These are phyloP conservation scores for Coelopa frigida DNA, from an alignment of 1,140 invertebrate genomes.

Conservation along the genomic window DNA sequence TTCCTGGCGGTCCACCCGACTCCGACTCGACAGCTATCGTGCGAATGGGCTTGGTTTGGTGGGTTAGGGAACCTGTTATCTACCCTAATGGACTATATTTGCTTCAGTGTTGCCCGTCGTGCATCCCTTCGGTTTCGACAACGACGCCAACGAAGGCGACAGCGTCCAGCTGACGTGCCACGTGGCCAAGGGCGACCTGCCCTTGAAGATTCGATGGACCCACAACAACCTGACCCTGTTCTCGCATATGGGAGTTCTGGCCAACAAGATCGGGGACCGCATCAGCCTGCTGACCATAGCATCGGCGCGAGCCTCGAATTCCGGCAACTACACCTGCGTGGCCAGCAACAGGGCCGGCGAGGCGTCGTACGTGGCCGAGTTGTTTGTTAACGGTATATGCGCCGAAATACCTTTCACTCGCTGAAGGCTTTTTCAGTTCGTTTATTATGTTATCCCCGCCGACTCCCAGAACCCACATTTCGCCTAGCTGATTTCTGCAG, in stretches of 20 bases:
- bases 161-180: conserved; percentile 61
- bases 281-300: conserved; percentile 21
- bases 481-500: no score
- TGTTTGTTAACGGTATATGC: conserved; percentile 52
- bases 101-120: conserved; percentile 62
- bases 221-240: conserved; percentile 47
- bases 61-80: background rate
- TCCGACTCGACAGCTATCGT: background rate
- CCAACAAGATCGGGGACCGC: conserved; percentile 31
- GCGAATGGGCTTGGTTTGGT: no score
- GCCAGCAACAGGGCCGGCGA: conserved; percentile 55
- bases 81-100: no score
- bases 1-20: no score
- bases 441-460: no score
- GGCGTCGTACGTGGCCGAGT: conserved; percentile 48
- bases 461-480: no score
- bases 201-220: conserved; percentile 57
- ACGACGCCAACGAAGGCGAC: conserved; percentile 58
- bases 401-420: no score
- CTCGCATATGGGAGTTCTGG: conserved; percentile 41
- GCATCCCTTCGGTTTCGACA: conserved; percentile 58
- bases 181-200: conserved; percentile 63
- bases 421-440: no score
- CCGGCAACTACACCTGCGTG: conserved; percentile 60
- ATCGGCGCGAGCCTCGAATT: conserved; percentile 53